Evolutionary conservation across 1,140 invertebrate species (phyloP), one percentile per base, ranked within the genome.

Genomic region (Batillaria attramentaria): DNA sequence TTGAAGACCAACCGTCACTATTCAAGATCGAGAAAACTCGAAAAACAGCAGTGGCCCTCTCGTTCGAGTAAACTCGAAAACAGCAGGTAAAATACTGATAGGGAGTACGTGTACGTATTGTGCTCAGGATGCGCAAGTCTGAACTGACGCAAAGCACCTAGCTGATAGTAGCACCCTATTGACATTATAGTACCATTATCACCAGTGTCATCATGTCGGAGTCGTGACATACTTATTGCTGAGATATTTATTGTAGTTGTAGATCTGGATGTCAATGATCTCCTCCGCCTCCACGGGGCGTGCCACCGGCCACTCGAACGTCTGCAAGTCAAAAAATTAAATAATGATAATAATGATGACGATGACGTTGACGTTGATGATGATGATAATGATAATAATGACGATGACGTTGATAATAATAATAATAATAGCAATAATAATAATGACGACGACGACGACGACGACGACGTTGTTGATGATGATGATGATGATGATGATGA

Each of bases 221-320:
- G 69, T 39, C 24, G 39, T 46, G 57, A 84, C n/a, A n/a, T 81
- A 92, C 91, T 88, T 91, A 83, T 92, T 92, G 77, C 85, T 91
- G 50, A 91, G 88, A 78, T 93, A 93, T 86, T 90, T 92, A 87
- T 91, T 94, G 86, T 93, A 93, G 54, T 93, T 92, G 54, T 94
- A 91, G 1, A 96, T 89, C 79, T 95, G 92, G 57, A 96, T 92
- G 73, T 94, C 93, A 33, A 96, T 88, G 18, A 93, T 91, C 89
- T 96, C 95, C 62, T 94, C 93, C 57, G 93, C 93, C 74, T 94
- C 93, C 72, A 96, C 92, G 0, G 94, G 92, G 72, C 93, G 89
- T 3, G 92, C 93, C 79, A 96, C 91, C 20, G 93, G 93, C 95
- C 95, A 96, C 78, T 94, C 94, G 87, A 95, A 95, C 73, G 92